Conservation (phyloP, 2,113 vertebrate genomes). For the Megaceryle maxima region DNA sequence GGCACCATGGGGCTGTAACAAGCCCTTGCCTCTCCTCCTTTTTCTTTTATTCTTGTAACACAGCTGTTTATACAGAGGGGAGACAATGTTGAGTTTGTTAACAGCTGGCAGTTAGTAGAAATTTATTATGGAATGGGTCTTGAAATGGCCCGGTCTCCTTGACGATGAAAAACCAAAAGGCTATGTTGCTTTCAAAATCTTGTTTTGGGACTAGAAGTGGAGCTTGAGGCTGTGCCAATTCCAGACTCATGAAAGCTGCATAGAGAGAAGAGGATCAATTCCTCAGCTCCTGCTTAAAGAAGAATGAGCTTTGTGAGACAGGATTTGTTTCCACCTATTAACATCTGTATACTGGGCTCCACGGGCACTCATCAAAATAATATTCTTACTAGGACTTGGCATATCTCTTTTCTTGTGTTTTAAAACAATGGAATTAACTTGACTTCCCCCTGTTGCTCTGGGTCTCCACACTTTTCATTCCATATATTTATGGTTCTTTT, state of each 20-base stretch:
- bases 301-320: neutral
- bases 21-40: conserved; percentile 32
- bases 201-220: neutral
- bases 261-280: neutral
- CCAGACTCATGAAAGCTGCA: neutral
- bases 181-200: conserved; percentile 43
- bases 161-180: conserved; percentile 1
- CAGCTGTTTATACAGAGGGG: conserved; percentile 46
- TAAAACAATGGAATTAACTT: neutral
- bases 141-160: conserved; percentile 26
- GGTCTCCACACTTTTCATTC: neutral
- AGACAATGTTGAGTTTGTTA: conserved; percentile 56
- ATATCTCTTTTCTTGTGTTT: neutral
- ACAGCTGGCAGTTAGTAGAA: conserved; percentile 29
- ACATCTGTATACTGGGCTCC: neutral
- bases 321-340: neutral
- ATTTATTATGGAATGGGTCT: conserved; percentile 24
- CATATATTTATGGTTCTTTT: neutral
- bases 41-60: conserved; percentile 33
- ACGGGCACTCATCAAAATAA: neutral
- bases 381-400: neutral
- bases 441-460: neutral
- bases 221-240: conserved; percentile 5
- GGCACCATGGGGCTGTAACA: neutral
- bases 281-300: neutral